Base-by-base conservation (phyloP, 2,797 vertebrate genomes). In the Sebastes aleutianus region DNA sequence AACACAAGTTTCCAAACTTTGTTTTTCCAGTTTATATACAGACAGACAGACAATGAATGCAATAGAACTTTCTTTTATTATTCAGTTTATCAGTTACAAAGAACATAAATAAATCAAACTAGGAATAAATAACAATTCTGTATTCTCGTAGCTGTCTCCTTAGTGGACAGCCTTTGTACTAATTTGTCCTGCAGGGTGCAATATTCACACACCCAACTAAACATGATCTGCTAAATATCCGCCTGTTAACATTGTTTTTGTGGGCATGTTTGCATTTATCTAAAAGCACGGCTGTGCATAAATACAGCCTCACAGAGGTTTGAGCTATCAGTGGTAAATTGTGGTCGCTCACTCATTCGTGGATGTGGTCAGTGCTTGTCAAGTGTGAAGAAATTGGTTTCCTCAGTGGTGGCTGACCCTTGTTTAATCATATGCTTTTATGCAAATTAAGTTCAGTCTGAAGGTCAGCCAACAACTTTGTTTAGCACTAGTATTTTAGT, bases 371-470 rank as follows among this genome's bases (percentile, higher is more conserved):
- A 63, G 70, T 24, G 78, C 64, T 57, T 69, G 47, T 82, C 74
- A 74, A 80, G 78, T 80, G 67, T 88, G 84, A 75, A 74, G 68
- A 82, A 34, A 86, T 86, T 82, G 67, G 70, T 84, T 89, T 85
- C 74, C 72, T 80, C 66, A 75, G 39, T 53, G 65, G 31, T 75
- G 66, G 58, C 77, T 68, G 59, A 74, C 75, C 74, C 61, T 69
- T 58, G 47, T 88, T 75, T 89, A 89, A 90, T 91, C 79, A 76
- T 81, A 85, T 82, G 85, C 79, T 86, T 91, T 87, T 85, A 88
- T 91, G 84, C 83, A 88, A 91, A 91, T 84, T 1, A 63, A 36
- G 80, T 84, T 89, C 77, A 71, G 20, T 34, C 13, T 88, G 73
- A 86, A 90, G 86, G 85, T 88, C 80, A 83, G 73, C 70, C 76